Evolutionary conservation across 2,888 invertebrate species (phyloP).

Genomic region (Scrobipalpa atriplicella): DNA sequence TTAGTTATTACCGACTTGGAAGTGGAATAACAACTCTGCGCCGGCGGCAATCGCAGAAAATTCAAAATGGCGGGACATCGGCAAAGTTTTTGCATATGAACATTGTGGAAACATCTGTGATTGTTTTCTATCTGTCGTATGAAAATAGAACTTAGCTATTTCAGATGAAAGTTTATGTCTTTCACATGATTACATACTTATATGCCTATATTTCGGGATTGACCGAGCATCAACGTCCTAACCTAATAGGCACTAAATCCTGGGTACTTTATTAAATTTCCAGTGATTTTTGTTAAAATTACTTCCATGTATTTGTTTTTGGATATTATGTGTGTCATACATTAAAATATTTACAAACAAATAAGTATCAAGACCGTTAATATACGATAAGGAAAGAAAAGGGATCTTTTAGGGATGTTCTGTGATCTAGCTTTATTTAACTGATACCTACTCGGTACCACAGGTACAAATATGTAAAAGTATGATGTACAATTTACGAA

Average conservation of each 20-base stretch:
- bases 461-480: too few species aligned
- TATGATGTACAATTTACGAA: too few species aligned
- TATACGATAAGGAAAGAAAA: neutral
- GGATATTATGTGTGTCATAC: too few species aligned
- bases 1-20: conserved; percentile 13
- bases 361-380: neutral
- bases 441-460: neutral
- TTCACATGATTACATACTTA: too few species aligned
- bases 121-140: neutral
- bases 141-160: neutral
- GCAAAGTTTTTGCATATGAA: conserved; percentile 10
- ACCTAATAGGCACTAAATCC: too few species aligned
- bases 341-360: neutral
- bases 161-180: neutral
- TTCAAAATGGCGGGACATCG: neutral
- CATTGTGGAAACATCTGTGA: neutral
- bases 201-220: too few species aligned
- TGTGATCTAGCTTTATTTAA: neutral
- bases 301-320: too few species aligned
- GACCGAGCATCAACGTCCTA: too few species aligned
- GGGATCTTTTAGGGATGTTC: neutral
- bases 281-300: too few species aligned
- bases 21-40: conserved; percentile 5
- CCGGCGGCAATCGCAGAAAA: conserved; percentile 1
- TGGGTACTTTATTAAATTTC: too few species aligned